Evolutionary conservation across 2,888 invertebrate species (phyloP), one percentile per base, ranked within the genome.

Genomic region (Erynnis tages): DNA sequence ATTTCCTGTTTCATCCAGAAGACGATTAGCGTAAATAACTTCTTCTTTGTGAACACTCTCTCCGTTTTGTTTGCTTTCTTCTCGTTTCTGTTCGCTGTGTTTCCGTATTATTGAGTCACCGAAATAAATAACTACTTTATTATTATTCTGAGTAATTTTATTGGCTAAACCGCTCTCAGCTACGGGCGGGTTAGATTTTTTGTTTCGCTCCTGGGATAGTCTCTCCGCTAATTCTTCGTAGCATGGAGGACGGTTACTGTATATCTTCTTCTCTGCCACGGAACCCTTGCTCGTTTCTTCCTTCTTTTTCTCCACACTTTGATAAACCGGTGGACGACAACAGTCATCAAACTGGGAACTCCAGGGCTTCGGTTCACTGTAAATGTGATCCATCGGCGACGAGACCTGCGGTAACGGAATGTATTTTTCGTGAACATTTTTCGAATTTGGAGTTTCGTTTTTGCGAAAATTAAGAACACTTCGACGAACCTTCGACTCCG

Each of bases 71-170:
- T 60, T 65, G 5, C 48, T 55, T 61, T 81, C 81, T 75, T 84
- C 90, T 68, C 77, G 84, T 61, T 77, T 84, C 57, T 84, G 81
- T 58, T 88, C 88, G 59, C 76, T 86, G 48, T 90, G 89, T 59
- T 87, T 88, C 27, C 91, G 79, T 53, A 90, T 88, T 38, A 92
- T 91, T 1, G 93, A 92, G 68, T 94, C 94, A 23, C 93, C 94
- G 60, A 93, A 94, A 72, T 93, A 94, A 63, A 94, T 93, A 40
- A 94, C 92, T n/a, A 93, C 93, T 82, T 92, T 93, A 68, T 94
- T 93, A 60, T 88, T 85, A 59, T 82, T 82, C 69, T 90, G 81
- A 45, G 87, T 90, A 50, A 87, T 85, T 69, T 88, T 88, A 55
- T 88, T 87, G 4, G 87, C 76, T 16, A 88, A 62, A 7, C 79